phyloP scores from a whole-genome alignment of 2,113 vertebrate species.

The Platanista minor region DNA sequence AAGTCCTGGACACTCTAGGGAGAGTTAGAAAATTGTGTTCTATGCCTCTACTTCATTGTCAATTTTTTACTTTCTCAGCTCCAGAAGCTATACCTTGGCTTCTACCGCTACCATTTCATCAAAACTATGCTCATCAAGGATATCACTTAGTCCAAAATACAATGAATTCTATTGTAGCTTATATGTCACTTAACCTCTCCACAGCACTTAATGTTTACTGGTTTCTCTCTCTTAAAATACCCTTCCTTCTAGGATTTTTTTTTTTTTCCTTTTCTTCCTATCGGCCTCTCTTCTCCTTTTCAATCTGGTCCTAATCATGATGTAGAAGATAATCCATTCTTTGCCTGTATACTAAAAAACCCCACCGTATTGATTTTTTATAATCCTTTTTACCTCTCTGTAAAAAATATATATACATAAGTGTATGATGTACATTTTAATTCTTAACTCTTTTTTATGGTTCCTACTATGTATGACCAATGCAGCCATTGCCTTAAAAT shows the following conservation, averaged over 20 bases:
- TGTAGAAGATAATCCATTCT: constrained; percentile 82
- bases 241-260: background rate
- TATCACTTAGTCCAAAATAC: background rate
- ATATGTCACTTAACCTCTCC: background rate
- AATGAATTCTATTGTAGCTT: background rate
- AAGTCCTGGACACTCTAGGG: background rate
- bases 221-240: background rate
- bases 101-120: background rate
- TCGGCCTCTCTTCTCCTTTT: background rate
- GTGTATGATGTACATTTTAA: constrained; percentile 98
- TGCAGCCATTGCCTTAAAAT: constrained; percentile 92
- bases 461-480: constrained; percentile 95
- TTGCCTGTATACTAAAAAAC: constrained; percentile 88
- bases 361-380: constrained; percentile 90
- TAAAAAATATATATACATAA: constrained; percentile 85
- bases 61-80: background rate
- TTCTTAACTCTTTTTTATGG: constrained; percentile 93
- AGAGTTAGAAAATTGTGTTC: background rate
- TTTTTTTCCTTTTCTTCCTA: too few species aligned
- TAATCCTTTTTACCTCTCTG: constrained; percentile 93
- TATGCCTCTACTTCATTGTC: background rate
- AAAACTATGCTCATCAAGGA: background rate
- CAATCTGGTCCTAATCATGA: background rate
- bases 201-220: background rate
- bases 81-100: background rate